Percentiles rank a stretch among this genome's conserved stretches.
These are phyloP conservation scores for Oryzias javanicus DNA, from an alignment of 2,113 vertebrate genomes.

Conservation along the genomic window DNA sequence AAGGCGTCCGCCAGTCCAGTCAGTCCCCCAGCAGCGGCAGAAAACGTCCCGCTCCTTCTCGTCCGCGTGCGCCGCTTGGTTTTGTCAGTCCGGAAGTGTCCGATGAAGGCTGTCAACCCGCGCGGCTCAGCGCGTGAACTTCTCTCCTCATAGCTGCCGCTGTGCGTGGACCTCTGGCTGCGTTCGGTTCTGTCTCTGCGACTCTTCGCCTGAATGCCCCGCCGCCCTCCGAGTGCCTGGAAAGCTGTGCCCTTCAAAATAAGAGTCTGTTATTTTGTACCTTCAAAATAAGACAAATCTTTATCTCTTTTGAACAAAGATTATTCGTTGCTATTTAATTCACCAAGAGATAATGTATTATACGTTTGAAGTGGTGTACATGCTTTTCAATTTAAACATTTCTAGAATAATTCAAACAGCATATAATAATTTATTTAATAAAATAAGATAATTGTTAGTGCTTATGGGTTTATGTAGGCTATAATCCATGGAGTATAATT, in stretches of 20 bases:
- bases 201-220: background rate
- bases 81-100: constrained; percentile 15
- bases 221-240: background rate
- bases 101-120: constrained; percentile 43
- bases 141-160: constrained; percentile 41
- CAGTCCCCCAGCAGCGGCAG: background rate
- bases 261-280: constrained; percentile 17
- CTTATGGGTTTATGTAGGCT: too few species aligned
- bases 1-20: constrained; percentile 5
- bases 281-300: constrained; percentile 56
- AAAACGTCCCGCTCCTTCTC: background rate
- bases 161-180: background rate
- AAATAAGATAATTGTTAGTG: too few species aligned
- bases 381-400: too few species aligned
- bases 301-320: background rate
- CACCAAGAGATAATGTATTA: too few species aligned
- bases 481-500: too few species aligned
- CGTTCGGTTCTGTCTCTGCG: too few species aligned
- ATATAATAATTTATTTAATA: too few species aligned
- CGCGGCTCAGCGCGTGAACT: constrained; percentile 50
- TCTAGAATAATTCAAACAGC: too few species aligned
- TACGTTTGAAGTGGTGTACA: too few species aligned
- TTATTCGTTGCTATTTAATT: too few species aligned
- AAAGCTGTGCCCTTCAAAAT: constrained; percentile 46
- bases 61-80: constrained; percentile 3